These are phyloP conservation scores for Talpa occidentalis DNA, from an alignment of 2,113 vertebrate genomes.

Conservation along the genomic window DNA sequence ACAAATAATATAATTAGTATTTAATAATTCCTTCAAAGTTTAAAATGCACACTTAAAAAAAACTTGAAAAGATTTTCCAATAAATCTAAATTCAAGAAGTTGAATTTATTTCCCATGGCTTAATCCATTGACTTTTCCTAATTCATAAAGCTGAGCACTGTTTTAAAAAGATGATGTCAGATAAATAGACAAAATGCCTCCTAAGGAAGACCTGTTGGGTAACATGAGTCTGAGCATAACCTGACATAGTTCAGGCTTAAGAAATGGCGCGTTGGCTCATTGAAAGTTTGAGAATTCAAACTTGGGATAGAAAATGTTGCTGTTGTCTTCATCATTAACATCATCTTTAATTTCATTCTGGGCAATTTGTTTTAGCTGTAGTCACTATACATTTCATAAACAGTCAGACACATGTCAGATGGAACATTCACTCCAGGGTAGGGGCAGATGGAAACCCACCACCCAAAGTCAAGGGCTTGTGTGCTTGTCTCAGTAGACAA, in stretches of 20 bases:
- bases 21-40: conserved; percentile 48
- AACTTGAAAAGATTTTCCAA: background rate
- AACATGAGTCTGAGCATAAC: background rate
- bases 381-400: background rate
- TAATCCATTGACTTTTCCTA: background rate
- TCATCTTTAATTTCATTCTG: background rate
- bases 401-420: background rate
- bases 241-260: background rate
- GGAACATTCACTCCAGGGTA: background rate
- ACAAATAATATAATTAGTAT: conserved; percentile 49
- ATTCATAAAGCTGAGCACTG: conserved; percentile 32
- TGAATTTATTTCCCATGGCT: conserved; percentile 54
- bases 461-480: background rate
- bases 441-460: fast-evolving
- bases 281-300: background rate
- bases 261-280: background rate
- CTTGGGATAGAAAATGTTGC: background rate
- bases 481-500: background rate
- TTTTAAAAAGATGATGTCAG: background rate
- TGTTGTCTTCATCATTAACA: background rate
- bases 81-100: conserved; percentile 44
- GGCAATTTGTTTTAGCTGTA: conserved; percentile 5
- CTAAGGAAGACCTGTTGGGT: background rate
- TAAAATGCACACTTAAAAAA: conserved; percentile 13
- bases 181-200: background rate